Conservation (phyloP, 2,888 invertebrate species). For the Emmelina monodactyla region DNA sequence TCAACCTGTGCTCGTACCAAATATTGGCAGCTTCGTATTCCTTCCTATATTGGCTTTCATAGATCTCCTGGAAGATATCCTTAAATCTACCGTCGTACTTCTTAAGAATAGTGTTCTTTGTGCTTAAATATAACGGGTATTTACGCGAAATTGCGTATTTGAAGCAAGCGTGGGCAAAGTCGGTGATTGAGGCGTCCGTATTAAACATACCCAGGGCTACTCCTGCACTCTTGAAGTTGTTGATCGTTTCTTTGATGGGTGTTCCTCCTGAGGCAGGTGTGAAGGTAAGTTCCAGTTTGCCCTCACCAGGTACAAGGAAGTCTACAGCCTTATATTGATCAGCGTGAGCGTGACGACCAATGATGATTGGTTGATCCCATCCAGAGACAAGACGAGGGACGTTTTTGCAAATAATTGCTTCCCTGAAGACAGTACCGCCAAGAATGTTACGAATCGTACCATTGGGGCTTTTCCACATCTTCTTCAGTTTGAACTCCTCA, state of each 20-base stretch:
- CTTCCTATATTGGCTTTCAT: constrained; percentile 85
- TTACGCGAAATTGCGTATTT: constrained; percentile 85
- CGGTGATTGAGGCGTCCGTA: constrained; percentile 91
- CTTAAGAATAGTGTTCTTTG: constrained; percentile 97
- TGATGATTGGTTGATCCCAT: constrained; percentile 97
- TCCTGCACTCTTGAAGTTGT: constrained; percentile 88
- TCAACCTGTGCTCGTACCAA: constrained; percentile 98
- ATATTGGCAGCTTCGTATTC: constrained; percentile 85
- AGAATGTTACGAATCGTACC: constrained; percentile 89
- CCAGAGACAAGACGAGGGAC: constrained; percentile 94
- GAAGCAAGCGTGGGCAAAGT: constrained; percentile 95
- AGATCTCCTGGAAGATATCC: constrained; percentile 96
- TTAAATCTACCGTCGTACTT: constrained; percentile 96
- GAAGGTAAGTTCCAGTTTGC: constrained; percentile 86
- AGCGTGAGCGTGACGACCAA: constrained; percentile 97
- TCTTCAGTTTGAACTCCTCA: constrained; percentile 85
- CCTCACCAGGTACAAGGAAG: constrained; percentile 91
- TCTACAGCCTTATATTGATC: constrained; percentile 98
- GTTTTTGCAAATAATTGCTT: constrained; percentile 89
- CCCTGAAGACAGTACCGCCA: constrained; percentile 84
- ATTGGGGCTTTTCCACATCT: constrained; percentile 93
- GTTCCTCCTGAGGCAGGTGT: constrained; percentile 71
- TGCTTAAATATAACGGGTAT: constrained; percentile 92
- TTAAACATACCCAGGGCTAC: constrained; percentile 96
- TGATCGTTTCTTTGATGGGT: constrained; percentile 77